phyloP scores from a whole-genome alignment of 2,797 vertebrate genomes.

The Crypturellus tataupa region DNA sequence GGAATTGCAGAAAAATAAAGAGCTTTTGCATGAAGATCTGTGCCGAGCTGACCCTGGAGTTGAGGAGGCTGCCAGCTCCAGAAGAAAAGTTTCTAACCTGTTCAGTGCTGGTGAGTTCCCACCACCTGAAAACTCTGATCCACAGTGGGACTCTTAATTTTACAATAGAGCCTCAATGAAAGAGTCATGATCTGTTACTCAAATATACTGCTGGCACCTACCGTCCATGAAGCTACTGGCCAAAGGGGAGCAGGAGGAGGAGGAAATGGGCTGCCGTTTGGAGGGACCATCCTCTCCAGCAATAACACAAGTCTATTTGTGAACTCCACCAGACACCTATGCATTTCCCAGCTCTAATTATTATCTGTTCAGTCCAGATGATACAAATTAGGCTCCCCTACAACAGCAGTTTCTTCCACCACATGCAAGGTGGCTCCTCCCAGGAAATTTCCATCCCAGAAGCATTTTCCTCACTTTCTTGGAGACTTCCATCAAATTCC shows the following conservation, averaged over 20 bases:
- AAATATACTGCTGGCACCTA: not conserved
- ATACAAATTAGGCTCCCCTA: not conserved
- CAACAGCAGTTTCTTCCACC: not conserved
- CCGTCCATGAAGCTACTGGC: not conserved
- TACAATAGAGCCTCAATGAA: too few species aligned
- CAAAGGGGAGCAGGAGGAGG: not conserved
- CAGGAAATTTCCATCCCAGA: not conserved
- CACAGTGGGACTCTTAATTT: too few species aligned
- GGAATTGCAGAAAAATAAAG: not conserved
- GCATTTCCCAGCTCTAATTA: too few species aligned
- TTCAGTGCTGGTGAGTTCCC: accelerated
- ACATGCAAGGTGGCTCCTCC: not conserved
- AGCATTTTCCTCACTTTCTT: not conserved
- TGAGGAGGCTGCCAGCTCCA: not conserved
- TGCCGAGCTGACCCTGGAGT: not conserved
- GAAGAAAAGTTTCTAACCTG: not conserved
- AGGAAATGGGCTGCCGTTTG: accelerated
- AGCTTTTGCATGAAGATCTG: not conserved
- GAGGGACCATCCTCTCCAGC: not conserved
- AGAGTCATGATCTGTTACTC: accelerated
- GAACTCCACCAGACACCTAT: not conserved
- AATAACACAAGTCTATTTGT: not conserved
- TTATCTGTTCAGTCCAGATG: not conserved
- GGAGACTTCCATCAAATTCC: not conserved
- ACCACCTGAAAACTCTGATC: not conserved